These are phyloP conservation scores for Genyomyrus donnyi DNA, from an alignment of 2,113 vertebrate genomes.

Conservation along the genomic window DNA sequence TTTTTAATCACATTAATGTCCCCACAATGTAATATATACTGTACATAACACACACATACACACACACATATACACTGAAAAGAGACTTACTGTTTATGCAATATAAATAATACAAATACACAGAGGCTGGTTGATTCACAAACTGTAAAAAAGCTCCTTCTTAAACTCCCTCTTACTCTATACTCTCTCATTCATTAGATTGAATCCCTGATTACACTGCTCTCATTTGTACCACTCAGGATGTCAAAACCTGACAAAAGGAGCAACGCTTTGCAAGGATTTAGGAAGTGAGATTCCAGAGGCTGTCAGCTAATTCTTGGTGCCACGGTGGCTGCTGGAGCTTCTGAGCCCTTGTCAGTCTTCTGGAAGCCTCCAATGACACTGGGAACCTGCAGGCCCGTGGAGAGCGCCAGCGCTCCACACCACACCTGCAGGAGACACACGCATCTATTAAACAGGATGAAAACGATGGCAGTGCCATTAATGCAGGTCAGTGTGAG, in stretches of 20 bases:
- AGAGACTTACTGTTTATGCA: background rate
- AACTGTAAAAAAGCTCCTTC: background rate
- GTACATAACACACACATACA: background rate
- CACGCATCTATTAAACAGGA: background rate
- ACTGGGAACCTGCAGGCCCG: slow-evolving; percentile 85
- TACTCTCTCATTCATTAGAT: background rate
- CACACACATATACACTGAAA: background rate
- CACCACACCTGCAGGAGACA: slow-evolving; percentile 75
- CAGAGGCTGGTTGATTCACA: background rate
- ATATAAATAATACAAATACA: background rate
- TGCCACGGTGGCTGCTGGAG: slow-evolving; percentile 70
- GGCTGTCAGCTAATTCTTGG: slow-evolving; percentile 51
- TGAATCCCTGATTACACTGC: background rate
- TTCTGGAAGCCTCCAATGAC: slow-evolving; percentile 74
- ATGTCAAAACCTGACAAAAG: background rate
- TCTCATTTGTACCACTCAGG: background rate
- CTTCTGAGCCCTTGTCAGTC: slow-evolving; percentile 66
- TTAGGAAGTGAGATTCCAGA: background rate
- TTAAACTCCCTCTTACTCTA: background rate
- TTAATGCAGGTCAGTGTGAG: background rate
- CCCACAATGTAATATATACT: background rate
- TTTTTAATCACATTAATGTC: background rate
- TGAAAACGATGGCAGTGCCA: background rate
- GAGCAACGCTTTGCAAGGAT: background rate
- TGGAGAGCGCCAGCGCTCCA: slow-evolving; percentile 73